Evolutionary conservation across 2,797 vertebrate genomes (phyloP), one percentile per base, ranked within the genome.

Genomic region (Micromesistius poutassou): DNA sequence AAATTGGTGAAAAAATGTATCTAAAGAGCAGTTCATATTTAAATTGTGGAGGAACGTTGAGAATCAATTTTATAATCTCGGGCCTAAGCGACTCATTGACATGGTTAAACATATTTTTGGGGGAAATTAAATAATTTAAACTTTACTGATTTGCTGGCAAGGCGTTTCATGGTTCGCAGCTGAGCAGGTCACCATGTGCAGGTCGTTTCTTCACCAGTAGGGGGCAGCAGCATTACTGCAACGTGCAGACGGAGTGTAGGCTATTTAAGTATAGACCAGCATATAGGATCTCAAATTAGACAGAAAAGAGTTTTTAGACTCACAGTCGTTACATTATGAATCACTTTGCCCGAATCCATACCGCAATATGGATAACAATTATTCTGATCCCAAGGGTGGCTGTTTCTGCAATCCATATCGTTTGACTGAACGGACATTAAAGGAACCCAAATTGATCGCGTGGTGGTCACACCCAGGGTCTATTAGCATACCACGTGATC

Each of bases 221-320:
- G 89, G 92, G 91, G 91, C 90, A 90, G 91, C 89, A 90, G 78
- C 74, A 33, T 75, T 77, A 71, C 89, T 87, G 74, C 80, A 80
- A 74, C 73, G 19, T 9, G 30, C 8, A 16, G 33, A 31, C 30
- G 10, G 30, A 13, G 30, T 14, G 28, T 16, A 33, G 14, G 68
- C 12, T 46, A 46, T 46, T 13, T 42, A 13, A 13, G 42, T 46
- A 46, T 13, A 16, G 42, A 46, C 42, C 42, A 46, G 42, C 42
- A 16, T 42, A 46, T 16, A 55, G 46, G 19, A 19, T 22, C 12
- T 16, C 46, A 50, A 50, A 50, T 50, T 50, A 50, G 46, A 50
- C 46, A 50, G 46, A 50, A 19, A 1, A 19, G 46, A 19, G 46
- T 55, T 55, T 4, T 55, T 22, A 55, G 46, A 55, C 46, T 19